phyloP scores from a whole-genome alignment of 2,888 invertebrate species.

The Cactoblastis cactorum region DNA sequence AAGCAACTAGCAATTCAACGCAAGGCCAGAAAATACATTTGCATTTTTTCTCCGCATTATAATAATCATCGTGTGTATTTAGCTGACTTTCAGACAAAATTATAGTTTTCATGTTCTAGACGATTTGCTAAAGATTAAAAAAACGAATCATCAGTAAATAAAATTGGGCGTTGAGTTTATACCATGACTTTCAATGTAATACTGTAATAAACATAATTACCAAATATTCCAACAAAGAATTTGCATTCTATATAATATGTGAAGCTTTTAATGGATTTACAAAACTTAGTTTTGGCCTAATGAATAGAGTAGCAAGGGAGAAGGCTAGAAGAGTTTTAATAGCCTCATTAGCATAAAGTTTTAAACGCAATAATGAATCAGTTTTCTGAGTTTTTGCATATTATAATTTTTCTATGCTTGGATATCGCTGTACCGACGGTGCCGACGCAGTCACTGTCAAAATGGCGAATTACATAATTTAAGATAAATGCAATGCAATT shows the following conservation, averaged over 20 bases:
- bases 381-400: neutral
- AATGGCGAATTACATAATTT: constrained; percentile 9
- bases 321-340: too few species aligned
- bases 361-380: too few species aligned
- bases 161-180: too few species aligned
- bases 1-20: constrained; percentile 61
- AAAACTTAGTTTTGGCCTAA: too few species aligned
- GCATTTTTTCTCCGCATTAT: constrained; percentile 49
- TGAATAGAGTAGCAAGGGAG: too few species aligned
- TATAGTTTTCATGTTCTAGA: neutral
- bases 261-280: too few species aligned
- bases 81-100: constrained; percentile 6
- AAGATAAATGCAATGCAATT: neutral
- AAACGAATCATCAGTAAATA: too few species aligned
- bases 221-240: too few species aligned
- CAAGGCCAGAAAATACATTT: constrained; percentile 66
- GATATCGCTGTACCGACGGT: neutral
- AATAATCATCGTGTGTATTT: constrained; percentile 35
- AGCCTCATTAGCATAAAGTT: too few species aligned
- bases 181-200: too few species aligned
- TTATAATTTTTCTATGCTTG: neutral
- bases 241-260: too few species aligned
- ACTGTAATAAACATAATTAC: too few species aligned
- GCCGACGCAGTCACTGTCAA: neutral
- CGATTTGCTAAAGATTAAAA: neutral